These are phyloP conservation scores for Mylabris sibirica DNA, from an alignment of 2,888 invertebrate species.

Conservation along the genomic window DNA sequence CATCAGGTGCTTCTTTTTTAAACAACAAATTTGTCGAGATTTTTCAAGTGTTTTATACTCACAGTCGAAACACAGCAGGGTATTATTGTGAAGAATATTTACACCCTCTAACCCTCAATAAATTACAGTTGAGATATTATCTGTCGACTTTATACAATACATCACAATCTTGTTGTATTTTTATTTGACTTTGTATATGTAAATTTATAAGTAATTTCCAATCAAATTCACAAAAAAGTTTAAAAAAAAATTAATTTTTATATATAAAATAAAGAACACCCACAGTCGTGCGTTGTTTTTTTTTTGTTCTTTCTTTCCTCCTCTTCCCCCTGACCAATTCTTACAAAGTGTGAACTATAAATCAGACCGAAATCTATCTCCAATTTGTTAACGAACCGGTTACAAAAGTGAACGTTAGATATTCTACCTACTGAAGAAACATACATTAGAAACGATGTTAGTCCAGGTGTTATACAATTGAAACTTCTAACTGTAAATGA, in stretches of 20 bases:
- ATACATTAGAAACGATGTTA: not conserved
- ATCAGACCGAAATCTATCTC: slow-evolving; percentile 40
- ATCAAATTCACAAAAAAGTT: not conserved
- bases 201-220: slow-evolving; percentile 4
- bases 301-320: not conserved
- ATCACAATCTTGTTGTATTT: slow-evolving; percentile 8
- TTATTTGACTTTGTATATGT: not conserved
- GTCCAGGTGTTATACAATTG: not conserved
- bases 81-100: slow-evolving; percentile 59
- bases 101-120: slow-evolving; percentile 59
- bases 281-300: slow-evolving; percentile 23
- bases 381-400: slow-evolving; percentile 40
- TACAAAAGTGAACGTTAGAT: slow-evolving; percentile 16
- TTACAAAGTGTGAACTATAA: slow-evolving; percentile 38
- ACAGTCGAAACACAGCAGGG: slow-evolving; percentile 53
- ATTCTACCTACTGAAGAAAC: slow-evolving; percentile 24
- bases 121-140: slow-evolving; percentile 55
- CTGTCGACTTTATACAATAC: slow-evolving; percentile 26
- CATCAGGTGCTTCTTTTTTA: slow-evolving; percentile 52
- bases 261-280: slow-evolving; percentile 15
- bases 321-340: not conserved
- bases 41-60: slow-evolving; percentile 56
- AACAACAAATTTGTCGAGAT: slow-evolving; percentile 58
- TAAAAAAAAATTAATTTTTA: not conserved
- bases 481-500: not conserved